phyloP scores from a whole-genome alignment of 2,113 vertebrate species.

The Cottus gobio region DNA sequence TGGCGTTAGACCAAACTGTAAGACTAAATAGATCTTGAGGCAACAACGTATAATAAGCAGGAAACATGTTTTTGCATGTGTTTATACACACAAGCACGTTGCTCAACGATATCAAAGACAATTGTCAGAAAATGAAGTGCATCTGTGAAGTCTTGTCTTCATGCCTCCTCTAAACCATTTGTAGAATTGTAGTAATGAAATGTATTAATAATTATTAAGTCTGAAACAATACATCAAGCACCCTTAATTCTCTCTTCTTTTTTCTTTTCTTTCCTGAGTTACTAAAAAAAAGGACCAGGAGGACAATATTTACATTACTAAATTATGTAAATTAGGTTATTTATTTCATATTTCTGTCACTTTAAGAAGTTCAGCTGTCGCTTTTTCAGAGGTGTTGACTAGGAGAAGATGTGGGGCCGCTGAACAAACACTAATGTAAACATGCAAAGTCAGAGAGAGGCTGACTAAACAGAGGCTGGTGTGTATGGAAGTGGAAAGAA shows the following conservation, averaged over 20 bases:
- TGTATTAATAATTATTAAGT: neutral
- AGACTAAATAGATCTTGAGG: conserved; percentile 1
- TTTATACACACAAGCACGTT: neutral
- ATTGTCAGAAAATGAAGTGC: no score
- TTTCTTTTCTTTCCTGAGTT: neutral
- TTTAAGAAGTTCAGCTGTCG: neutral
- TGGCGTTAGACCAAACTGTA: neutral
- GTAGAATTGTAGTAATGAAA: no score
- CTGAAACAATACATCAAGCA: neutral
- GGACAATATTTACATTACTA: neutral
- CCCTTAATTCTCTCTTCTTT: no score
- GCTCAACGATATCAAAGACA: no score
- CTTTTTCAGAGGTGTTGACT: neutral
- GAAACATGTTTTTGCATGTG: neutral
- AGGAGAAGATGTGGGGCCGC: neutral
- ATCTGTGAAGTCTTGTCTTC: neutral
- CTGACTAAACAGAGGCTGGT: neutral
- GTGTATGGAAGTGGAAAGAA: neutral
- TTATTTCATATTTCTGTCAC: neutral
- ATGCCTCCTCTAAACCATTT: neutral
- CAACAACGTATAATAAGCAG: neutral
- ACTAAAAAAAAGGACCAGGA: neutral
- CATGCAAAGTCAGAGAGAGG: neutral
- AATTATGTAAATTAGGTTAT: no score
- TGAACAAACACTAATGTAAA: neutral